phyloP scores from a whole-genome alignment of 2,797 vertebrate species.

The Alauda arvensis region DNA sequence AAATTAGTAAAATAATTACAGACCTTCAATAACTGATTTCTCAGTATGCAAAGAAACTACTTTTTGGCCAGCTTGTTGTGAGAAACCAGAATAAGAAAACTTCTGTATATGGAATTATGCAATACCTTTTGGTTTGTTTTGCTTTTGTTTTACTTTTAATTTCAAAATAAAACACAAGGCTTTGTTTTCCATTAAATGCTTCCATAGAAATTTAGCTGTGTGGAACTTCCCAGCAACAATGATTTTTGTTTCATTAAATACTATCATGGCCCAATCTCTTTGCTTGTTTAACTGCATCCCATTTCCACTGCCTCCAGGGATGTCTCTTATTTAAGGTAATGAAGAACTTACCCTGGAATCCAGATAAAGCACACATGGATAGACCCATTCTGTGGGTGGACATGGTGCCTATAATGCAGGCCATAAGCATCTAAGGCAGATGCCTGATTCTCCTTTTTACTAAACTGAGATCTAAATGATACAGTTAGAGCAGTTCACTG shows the following conservation, averaged over 20 bases:
- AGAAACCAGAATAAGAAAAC: neutral
- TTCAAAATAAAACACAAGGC: neutral
- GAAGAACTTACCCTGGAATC: neutral
- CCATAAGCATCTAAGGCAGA: neutral
- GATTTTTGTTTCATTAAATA: neutral
- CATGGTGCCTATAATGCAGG: neutral
- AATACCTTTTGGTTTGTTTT: neutral
- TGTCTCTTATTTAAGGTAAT: neutral
- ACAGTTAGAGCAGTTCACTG: neutral
- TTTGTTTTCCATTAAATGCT: neutral
- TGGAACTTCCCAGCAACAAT: neutral
- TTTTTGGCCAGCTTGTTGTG: neutral
- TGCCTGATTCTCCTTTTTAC: neutral
- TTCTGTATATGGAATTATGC: neutral
- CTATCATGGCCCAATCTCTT: neutral
- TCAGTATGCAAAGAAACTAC: neutral
- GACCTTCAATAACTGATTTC: neutral
- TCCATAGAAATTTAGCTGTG: neutral
- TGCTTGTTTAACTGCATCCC: neutral
- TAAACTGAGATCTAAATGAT: neutral
- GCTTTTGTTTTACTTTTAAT: neutral
- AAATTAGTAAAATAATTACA: slow-evolving; percentile 30
- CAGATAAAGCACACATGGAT: neutral
- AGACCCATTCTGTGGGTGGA: neutral
- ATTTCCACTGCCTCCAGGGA: neutral